Evolutionary conservation across 2,113 vertebrate species (phyloP).

Genomic region (Urocolius indicus): DNA sequence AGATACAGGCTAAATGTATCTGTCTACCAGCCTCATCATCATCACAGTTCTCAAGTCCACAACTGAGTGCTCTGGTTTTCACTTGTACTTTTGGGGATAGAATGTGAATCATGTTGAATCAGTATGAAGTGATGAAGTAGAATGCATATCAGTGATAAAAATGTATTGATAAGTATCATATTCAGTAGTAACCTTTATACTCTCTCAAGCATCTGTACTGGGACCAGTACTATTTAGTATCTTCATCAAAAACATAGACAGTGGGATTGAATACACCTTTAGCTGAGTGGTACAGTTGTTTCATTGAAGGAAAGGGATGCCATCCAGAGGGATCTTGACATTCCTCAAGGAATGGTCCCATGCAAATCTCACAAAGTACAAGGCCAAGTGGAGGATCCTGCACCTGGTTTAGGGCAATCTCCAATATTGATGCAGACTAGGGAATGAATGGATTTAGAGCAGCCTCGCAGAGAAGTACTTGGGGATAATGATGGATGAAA

Average conservation of each 20-base stretch:
- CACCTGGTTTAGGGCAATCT: background rate
- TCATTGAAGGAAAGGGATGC: background rate
- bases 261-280: background rate
- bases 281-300: background rate
- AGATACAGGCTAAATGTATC: background rate
- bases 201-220: background rate
- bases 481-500: background rate
- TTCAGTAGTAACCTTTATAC: constrained; percentile 18
- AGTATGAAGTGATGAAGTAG: constrained; percentile 39
- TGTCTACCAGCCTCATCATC: background rate
- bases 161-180: constrained; percentile 41
- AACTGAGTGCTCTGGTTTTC: background rate
- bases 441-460: background rate
- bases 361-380: background rate
- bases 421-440: background rate
- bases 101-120: background rate
- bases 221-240: background rate
- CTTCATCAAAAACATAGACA: background rate
- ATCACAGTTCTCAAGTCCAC: background rate
- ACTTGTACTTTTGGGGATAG: background rate
- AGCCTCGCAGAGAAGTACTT: accelerated
- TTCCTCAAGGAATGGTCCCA: background rate
- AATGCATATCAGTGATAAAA: constrained; percentile 23
- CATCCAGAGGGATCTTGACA: background rate
- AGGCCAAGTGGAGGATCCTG: background rate